Evolutionary conservation across 2,888 invertebrate species (phyloP).

Genomic region (Amitus sp.): DNA sequence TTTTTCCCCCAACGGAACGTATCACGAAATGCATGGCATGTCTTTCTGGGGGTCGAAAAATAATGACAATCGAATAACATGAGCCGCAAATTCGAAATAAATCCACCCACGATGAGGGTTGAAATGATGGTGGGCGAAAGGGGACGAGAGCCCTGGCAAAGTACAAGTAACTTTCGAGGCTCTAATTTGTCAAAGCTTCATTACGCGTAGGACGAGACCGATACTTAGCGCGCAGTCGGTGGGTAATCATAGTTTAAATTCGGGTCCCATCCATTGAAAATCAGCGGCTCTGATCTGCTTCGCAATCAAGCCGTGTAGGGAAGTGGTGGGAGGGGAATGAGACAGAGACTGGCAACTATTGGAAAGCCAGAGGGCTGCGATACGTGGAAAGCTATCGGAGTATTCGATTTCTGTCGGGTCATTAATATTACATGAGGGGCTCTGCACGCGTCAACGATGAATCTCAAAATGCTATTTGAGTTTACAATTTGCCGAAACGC

Average conservation of each 20-base stretch:
- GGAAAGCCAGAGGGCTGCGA: constrained; percentile 26
- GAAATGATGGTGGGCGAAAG: constrained; percentile 20
- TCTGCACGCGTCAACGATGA: constrained; percentile 53
- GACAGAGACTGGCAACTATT: constrained; percentile 28
- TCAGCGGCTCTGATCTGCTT: constrained; percentile 63
- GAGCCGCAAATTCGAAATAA: constrained; percentile 38
- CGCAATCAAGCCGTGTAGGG: constrained; percentile 57
- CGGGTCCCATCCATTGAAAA: constrained; percentile 65
- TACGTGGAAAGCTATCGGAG: constrained; percentile 57
- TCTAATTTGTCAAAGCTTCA: constrained; percentile 66
- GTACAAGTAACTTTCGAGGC: constrained; percentile 59
- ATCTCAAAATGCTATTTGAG: background rate
- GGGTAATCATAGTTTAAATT: constrained; percentile 66
- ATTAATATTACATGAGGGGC: constrained; percentile 66
- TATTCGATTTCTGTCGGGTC: constrained; percentile 62
- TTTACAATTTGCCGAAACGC: too few species aligned
- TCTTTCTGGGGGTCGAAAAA: too few species aligned
- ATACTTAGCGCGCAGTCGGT: constrained; percentile 57
- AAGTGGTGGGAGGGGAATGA: constrained; percentile 34
- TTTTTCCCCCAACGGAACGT: too few species aligned
- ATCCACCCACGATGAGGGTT: constrained; percentile 43
- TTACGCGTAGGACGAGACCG: constrained; percentile 60
- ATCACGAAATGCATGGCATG: constrained; percentile 16
- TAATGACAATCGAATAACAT: constrained; percentile 28
- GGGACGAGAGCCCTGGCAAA: constrained; percentile 41